phyloP scores from a whole-genome alignment of 2,797 vertebrate genomes.

The Takifugu rubripes region DNA sequence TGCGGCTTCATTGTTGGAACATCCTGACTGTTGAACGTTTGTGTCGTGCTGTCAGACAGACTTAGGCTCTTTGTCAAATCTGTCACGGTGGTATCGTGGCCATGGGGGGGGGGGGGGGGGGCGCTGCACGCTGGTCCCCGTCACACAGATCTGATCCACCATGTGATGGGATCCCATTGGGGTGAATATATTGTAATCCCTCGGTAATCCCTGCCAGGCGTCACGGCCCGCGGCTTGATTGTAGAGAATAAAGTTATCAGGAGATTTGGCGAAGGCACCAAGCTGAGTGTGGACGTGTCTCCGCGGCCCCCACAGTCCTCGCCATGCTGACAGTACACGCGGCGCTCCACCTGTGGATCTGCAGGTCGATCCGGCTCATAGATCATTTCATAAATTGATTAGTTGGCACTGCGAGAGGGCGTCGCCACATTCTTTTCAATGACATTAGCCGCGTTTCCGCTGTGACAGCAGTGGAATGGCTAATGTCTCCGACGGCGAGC shows the following conservation, averaged over 20 bases:
- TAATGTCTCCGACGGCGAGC: constrained; percentile 32
- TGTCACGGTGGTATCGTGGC: constrained; percentile 36
- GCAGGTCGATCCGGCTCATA: constrained; percentile 9
- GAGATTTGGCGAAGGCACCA: constrained; percentile 47
- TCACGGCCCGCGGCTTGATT: constrained; percentile 63
- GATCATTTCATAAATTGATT: constrained; percentile 46
- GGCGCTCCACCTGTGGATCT: constrained; percentile 24
- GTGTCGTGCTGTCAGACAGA: constrained; percentile 47
- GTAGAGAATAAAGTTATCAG: constrained; percentile 66
- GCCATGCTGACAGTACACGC: background rate
- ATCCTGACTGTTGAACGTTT: too few relatives aligned
- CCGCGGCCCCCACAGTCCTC: too few relatives aligned
- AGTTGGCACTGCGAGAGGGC: constrained; percentile 19
- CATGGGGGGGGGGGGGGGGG: constrained; percentile 5
- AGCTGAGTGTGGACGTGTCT: constrained; percentile 9
- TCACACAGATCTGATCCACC: constrained; percentile 66
- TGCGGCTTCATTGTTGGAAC: too few relatives aligned
- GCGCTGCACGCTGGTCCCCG: constrained; percentile 49
- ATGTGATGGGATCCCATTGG: constrained; percentile 68
- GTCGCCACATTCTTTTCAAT: constrained; percentile 35
- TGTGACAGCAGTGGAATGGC: constrained; percentile 26
- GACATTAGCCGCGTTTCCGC: constrained; percentile 44
- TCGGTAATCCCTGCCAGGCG: constrained; percentile 68
- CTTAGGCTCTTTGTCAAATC: constrained; percentile 56
- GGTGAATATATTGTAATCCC: constrained; percentile 73